Conservation (phyloP, 2,797 vertebrate species). For the Hafferia zeledoni region DNA sequence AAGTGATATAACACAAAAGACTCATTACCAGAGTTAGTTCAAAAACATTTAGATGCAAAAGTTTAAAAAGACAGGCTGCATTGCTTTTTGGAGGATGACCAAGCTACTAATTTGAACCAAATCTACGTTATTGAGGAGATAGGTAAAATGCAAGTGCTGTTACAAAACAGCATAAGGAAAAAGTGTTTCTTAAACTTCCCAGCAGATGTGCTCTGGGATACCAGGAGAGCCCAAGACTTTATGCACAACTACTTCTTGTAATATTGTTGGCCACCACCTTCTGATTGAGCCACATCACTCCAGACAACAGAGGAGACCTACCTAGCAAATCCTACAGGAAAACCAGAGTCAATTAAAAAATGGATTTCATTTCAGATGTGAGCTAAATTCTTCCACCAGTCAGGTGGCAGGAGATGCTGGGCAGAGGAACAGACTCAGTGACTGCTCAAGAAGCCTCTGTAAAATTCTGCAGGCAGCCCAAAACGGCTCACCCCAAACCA, state of each 20-base stretch:
- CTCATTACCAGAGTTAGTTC: background rate
- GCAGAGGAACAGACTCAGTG: background rate
- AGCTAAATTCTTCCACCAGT: background rate
- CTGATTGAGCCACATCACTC: background rate
- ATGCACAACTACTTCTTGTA: background rate
- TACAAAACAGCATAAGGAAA: background rate
- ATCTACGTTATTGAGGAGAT: background rate
- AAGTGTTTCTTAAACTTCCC: background rate
- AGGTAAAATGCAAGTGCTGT: background rate
- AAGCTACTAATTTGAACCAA: background rate
- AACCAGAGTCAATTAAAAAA: background rate
- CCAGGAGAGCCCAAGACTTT: background rate
- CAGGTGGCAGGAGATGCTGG: background rate
- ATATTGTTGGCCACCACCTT: background rate
- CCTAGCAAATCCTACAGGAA: background rate
- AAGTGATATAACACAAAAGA: background rate
- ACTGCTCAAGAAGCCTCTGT: background rate
- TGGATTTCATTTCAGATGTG: background rate
- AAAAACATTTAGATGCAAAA: background rate
- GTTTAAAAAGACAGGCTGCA: background rate
- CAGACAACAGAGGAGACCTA: background rate
- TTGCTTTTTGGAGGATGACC: background rate
- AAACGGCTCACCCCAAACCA: background rate
- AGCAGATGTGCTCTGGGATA: background rate
- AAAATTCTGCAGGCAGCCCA: background rate